A percentile compares a stretch with the other conserved stretches of the same genome.
phyloP scores from a whole-genome alignment of 2,113 vertebrate genomes.

The Ancistrus triradiatus region DNA sequence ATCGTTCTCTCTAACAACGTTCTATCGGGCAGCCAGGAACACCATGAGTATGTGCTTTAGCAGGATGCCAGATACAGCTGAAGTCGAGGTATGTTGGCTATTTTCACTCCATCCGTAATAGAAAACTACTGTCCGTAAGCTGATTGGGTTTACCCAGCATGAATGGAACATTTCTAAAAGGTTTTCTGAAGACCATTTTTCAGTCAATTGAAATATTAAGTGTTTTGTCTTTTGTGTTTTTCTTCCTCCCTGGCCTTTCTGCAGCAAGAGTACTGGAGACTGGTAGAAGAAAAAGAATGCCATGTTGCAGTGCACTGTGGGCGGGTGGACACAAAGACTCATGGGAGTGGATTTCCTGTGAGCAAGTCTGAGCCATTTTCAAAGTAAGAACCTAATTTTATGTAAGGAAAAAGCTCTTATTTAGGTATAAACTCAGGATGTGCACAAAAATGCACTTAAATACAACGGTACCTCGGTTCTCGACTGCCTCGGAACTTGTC shows the following conservation, averaged over 20 bases:
- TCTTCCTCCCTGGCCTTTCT: slow-evolving; percentile 11
- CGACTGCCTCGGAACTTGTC: too few relatives aligned
- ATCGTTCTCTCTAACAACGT: slow-evolving; percentile 85
- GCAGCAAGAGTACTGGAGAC: slow-evolving; percentile 86
- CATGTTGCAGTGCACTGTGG: slow-evolving; percentile 88
- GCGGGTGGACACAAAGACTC: slow-evolving; percentile 86
- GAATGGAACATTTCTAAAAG: too few relatives aligned
- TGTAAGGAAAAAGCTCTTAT: too few relatives aligned
- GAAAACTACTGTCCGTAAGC: not conserved
- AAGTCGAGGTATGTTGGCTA: slow-evolving; percentile 77
- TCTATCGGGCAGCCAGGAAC: slow-evolving; percentile 86
- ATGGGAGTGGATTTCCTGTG: slow-evolving; percentile 85
- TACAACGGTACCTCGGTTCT: too few relatives aligned
- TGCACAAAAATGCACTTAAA: too few relatives aligned
- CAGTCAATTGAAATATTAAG: too few relatives aligned
- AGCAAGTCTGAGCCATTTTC: slow-evolving; percentile 86
- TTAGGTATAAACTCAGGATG: too few relatives aligned
- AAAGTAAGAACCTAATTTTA: slow-evolving; percentile 72
- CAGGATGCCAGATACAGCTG: slow-evolving; percentile 79
- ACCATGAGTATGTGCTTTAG: slow-evolving; percentile 90
- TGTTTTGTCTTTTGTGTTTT: not conserved
- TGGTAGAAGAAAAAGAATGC: slow-evolving; percentile 84
- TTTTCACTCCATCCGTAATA: not conserved
- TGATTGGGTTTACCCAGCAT: too few relatives aligned
- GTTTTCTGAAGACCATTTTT: too few relatives aligned